These are phyloP conservation scores for Picus viridis DNA, from an alignment of 2,797 vertebrate genomes.

Conservation along the genomic window DNA sequence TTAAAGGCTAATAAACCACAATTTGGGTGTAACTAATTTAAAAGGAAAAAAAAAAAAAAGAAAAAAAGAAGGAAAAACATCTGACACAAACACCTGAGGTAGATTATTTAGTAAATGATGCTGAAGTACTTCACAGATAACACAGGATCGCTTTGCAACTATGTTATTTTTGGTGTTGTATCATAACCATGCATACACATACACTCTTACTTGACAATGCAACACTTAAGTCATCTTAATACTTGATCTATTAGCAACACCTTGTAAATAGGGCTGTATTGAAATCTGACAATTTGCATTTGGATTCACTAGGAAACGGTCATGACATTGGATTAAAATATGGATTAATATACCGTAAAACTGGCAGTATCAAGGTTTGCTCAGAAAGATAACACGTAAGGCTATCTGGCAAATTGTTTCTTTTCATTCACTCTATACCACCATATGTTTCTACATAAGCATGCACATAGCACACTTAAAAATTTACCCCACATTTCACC, in stretches of 20 bases:
- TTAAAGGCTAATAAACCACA: constrained; percentile 74
- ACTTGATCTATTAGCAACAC: constrained; percentile 39
- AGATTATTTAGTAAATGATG: constrained; percentile 35
- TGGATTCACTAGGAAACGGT: constrained; percentile 20
- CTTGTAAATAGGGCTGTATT: constrained; percentile 41
- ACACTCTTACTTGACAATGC: constrained; percentile 5
- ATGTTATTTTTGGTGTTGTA: constrained; percentile 30
- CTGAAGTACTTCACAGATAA: constrained; percentile 46
- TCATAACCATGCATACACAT: neutral
- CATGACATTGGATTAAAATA: constrained; percentile 40
- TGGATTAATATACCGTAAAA: constrained; percentile 12
- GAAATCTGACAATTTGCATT: constrained; percentile 27
- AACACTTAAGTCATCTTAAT: constrained; percentile 59
- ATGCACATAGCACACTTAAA: neutral
- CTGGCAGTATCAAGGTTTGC: constrained; percentile 48
- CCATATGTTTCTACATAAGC: neutral
- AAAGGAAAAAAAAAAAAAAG: neutral
- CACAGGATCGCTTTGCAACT: neutral
- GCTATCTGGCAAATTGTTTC: constrained; percentile 35
- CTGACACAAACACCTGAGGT: constrained; percentile 34
- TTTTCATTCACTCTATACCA: constrained; percentile 1
- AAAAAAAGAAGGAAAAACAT: neutral
- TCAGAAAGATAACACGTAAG: constrained; percentile 5
- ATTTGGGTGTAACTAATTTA: constrained; percentile 65
- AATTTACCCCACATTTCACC: constrained; percentile 26